Conservation (phyloP, 30 jellyfish, hydroid and myxozoan genomes). For the Aurelia coerulea region DNA sequence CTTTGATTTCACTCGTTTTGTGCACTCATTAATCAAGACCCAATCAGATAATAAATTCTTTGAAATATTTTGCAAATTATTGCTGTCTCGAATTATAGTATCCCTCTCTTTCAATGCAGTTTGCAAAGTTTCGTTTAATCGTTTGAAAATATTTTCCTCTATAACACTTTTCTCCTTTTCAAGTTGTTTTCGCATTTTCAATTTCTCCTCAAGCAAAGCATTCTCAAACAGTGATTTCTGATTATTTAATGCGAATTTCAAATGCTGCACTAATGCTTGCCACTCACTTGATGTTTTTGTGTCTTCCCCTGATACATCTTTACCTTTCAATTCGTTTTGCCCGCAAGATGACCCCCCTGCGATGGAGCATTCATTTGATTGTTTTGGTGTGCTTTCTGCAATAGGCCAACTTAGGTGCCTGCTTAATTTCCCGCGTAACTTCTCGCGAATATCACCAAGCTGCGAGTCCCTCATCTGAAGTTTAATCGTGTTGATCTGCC, state of each 20-base stretch:
- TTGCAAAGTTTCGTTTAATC: slow-evolving; percentile 36
- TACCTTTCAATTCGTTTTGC: slow-evolving; percentile 2
- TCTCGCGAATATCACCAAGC: slow-evolving; percentile 61
- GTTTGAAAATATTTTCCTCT: slow-evolving; percentile 53
- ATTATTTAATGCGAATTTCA: slow-evolving; percentile 60
- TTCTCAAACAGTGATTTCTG: slow-evolving; percentile 63
- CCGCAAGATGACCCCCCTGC: slow-evolving; percentile 10
- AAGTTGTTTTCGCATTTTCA: slow-evolving; percentile 48
- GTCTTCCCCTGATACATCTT: neutral
- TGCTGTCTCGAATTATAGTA: slow-evolving; percentile 19
- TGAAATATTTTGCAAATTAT: slow-evolving; percentile 12
- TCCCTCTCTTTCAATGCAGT: slow-evolving; percentile 48
- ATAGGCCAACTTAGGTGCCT: slow-evolving; percentile 76
- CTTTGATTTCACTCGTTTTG: slow-evolving; percentile 6
- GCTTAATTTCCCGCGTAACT: slow-evolving; percentile 38
- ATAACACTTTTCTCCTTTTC: slow-evolving; percentile 46
- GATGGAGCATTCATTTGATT: slow-evolving; percentile 18
- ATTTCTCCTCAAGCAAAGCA: slow-evolving; percentile 50
- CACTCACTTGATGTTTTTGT: slow-evolving; percentile 51
- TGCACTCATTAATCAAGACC: slow-evolving; percentile 28
- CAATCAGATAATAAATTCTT: slow-evolving; percentile 42
- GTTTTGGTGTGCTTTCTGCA: slow-evolving; percentile 60
- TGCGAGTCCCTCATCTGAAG: slow-evolving; percentile 71
- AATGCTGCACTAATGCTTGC: slow-evolving; percentile 54
- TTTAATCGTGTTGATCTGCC: slow-evolving; percentile 55